Evolutionary conservation across 1,140 invertebrate species (phyloP).

Genomic region (Dryas iulia): DNA sequence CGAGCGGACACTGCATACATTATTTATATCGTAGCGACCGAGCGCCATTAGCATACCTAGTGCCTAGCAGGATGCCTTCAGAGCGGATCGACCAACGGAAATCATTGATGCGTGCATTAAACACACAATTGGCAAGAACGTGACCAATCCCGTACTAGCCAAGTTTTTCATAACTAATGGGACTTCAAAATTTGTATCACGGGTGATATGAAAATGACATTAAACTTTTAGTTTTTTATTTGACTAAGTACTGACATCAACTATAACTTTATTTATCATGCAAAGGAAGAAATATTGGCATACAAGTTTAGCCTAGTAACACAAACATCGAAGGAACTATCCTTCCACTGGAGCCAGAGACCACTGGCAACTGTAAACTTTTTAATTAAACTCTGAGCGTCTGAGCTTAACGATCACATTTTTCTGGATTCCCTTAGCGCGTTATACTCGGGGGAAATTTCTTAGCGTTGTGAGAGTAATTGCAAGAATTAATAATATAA

Average conservation of each 20-base stretch:
- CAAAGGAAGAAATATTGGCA: not conserved
- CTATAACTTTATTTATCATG: not conserved
- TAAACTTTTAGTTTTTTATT: not conserved
- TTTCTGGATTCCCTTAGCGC: conserved; percentile 61
- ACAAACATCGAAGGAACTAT: conserved; percentile 18
- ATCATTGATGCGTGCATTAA: conserved; percentile 15
- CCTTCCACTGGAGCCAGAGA: conserved; percentile 24
- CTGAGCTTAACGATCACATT: conserved; percentile 68
- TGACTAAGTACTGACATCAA: not conserved
- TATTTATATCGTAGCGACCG: conserved; percentile 34
- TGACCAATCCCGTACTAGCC: not conserved
- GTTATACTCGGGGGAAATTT: conserved; percentile 60
- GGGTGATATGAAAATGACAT: not conserved
- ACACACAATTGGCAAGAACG: conserved; percentile 3
- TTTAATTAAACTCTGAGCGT: conserved; percentile 68
- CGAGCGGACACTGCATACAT: conserved; percentile 32
- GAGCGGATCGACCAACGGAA: conserved; percentile 13
- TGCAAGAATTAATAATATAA: conserved; percentile 63
- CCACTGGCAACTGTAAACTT: conserved; percentile 56
- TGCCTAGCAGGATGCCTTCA: conserved; percentile 6
- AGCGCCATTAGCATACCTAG: conserved; percentile 37
- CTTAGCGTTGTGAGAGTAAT: conserved; percentile 59
- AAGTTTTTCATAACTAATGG: not conserved
- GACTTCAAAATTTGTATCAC: not conserved
- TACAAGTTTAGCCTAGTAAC: conserved; percentile 4